phyloP scores from a whole-genome alignment of 2,888 invertebrate species.

The Antheraea assamensis region DNA sequence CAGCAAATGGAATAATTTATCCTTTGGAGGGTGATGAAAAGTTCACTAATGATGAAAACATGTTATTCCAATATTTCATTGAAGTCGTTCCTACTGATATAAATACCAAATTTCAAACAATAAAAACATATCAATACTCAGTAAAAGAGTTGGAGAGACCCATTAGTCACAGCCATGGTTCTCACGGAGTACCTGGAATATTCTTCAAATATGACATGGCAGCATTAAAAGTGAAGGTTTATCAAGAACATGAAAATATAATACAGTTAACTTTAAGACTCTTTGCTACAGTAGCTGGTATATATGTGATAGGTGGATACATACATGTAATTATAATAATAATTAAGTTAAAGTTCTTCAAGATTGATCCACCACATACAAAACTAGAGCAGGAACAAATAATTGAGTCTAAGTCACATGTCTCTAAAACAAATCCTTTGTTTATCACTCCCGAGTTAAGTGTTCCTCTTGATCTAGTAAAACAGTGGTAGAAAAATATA shows the following conservation, averaged over 20 bases:
- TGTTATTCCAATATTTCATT: conserved; percentile 95
- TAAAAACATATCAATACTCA: conserved; percentile 95
- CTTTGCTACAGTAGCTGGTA: conserved; percentile 95
- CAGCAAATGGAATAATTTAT: conserved; percentile 93
- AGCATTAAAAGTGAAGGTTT: conserved; percentile 92
- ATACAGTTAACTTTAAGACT: conserved; percentile 92
- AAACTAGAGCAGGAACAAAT: conserved; percentile 34
- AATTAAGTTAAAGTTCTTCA: conserved; percentile 48
- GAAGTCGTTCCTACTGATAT: conserved; percentile 98
- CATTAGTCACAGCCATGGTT: conserved; percentile 86
- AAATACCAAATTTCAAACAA: conserved; percentile 87
- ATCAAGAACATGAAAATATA: conserved; percentile 89
- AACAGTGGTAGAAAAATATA: conserved; percentile 55
- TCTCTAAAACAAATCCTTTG: conserved; percentile 50
- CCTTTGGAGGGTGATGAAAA: conserved; percentile 98
- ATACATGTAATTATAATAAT: conserved; percentile 60
- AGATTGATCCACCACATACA: conserved; percentile 38
- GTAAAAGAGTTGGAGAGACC: conserved; percentile 94
- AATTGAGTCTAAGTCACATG: conserved; percentile 7
- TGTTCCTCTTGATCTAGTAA: conserved; percentile 64
- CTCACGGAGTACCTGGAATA: conserved; percentile 96
- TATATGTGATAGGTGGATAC: conserved; percentile 92
- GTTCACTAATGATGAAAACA: conserved; percentile 86
- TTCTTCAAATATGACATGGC: conserved; percentile 98
- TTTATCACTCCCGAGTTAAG: conserved; percentile 59